Base-by-base conservation (phyloP, 2,888 invertebrate genomes). In the Homarus gammarus region DNA sequence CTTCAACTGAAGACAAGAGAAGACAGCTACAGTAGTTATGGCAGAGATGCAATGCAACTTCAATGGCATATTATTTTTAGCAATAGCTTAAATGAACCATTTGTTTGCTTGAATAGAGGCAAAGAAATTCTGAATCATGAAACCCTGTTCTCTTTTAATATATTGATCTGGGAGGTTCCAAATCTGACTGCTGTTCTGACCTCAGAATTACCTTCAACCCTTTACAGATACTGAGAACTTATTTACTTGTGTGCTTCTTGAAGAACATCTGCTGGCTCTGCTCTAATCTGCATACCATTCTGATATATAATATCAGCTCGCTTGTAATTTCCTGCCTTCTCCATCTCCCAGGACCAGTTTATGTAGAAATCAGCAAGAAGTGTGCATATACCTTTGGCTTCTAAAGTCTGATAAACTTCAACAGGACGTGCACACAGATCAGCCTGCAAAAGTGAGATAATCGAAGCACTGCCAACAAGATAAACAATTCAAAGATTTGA, bases 301-400 rank as follows among this genome's bases (percentile, higher is more conserved):
- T 96, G 95, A 93, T 97, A 97, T 38, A 98, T 96, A 93, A 96
- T 95, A 94, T 98, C 96, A 0, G 98, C 98, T 93, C 96, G 96
- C 93, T 96, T 96, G 93, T 95, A 96, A 94, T 98, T 97, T 40
- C 96, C 96, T 77, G 95, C 95, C 92, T 96, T 95, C 94, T 98
- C 98, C 93, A 97, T 96, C 93, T 97, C 97, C 93, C 96, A 97
- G 0, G 98, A 97, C 98, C 98, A 98, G 18, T 97, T 96, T 92
- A 96, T 95, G 93, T 98, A 99, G 93, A 98, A 96, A 92, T 96
- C 96, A 0, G 98, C 96, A 92, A 97, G 96, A 94, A 96, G 96
- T 44, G 96, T 96, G 44, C 98, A 98, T 92, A 98, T 96, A 51
- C 97, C 97, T 93, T 96, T 96, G 92, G 96, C 96, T 93, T 96